A percentile compares a stretch with the other conserved stretches of the same genome.
Evolutionary conservation across 2,797 vertebrate species (phyloP).

Genomic region (Emys orbicularis): DNA sequence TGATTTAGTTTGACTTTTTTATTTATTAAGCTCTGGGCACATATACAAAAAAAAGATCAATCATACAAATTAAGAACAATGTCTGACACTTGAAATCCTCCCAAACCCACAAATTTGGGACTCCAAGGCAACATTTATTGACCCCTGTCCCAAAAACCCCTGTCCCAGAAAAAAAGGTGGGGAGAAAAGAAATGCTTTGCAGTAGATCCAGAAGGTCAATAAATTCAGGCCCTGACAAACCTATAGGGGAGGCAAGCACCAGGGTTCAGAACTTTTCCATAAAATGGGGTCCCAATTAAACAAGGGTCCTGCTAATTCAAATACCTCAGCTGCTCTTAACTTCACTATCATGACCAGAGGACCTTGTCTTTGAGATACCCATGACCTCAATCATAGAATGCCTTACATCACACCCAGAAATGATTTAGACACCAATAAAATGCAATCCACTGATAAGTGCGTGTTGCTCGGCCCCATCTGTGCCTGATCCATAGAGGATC

Average conservation of each 20-base stretch:
- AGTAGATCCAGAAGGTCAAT: neutral
- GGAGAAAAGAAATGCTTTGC: neutral
- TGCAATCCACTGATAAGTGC: no score
- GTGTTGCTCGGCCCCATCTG: no score
- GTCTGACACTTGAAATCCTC: conserved; percentile 34
- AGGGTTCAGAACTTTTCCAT: neutral
- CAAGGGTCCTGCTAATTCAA: neutral
- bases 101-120: neutral
- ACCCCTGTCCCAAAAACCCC: neutral
- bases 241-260: conserved; percentile 3
- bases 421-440: no score
- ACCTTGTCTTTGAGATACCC: neutral
- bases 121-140: neutral
- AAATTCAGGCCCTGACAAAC: conserved; percentile 13
- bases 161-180: conserved; percentile 11
- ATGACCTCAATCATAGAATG: no score
- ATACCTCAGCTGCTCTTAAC: neutral
- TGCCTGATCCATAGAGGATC: no score
- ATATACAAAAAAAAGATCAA: fast-evolving
- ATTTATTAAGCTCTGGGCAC: conserved; percentile 33
- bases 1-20: conserved; percentile 51
- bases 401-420: no score
- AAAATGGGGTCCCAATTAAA: neutral
- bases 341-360: neutral
- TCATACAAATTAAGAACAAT: neutral